phyloP scores from a whole-genome alignment of 2,113 vertebrate species.

The Raja brachyura region DNA sequence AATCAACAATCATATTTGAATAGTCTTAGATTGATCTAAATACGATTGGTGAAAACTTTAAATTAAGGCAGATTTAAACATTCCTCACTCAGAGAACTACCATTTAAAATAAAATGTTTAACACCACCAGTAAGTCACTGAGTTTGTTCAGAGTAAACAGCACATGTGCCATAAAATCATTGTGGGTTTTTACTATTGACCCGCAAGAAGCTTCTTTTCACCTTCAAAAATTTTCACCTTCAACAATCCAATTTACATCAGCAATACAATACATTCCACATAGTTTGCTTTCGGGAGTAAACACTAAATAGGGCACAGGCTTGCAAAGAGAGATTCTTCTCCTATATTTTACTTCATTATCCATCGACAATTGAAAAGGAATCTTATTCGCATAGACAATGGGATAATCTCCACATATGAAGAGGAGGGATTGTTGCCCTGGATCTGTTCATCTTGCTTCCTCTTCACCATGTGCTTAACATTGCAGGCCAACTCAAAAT shows the following conservation, averaged over 20 bases:
- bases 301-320: too few relatives aligned
- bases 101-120: too few relatives aligned
- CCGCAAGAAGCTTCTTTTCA: too few relatives aligned
- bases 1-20: not conserved
- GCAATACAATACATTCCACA: too few relatives aligned
- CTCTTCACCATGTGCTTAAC: not conserved
- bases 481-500: not conserved
- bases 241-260: too few relatives aligned
- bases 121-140: not conserved
- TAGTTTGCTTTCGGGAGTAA: not conserved
- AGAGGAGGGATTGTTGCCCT: not conserved
- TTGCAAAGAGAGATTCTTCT: not conserved
- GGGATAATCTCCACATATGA: not conserved
- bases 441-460: not conserved
- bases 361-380: not conserved
- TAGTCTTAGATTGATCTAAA: not conserved
- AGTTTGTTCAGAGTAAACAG: not conserved
- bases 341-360: not conserved
- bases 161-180: too few relatives aligned
- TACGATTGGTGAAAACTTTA: not conserved
- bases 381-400: not conserved
- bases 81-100: too few relatives aligned
- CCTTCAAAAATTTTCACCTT: too few relatives aligned
- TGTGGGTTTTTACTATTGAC: too few relatives aligned
- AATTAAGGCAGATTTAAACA: too few relatives aligned